phyloP scores from a whole-genome alignment of 2,888 invertebrate species.

The Eupithecia exiguata region DNA sequence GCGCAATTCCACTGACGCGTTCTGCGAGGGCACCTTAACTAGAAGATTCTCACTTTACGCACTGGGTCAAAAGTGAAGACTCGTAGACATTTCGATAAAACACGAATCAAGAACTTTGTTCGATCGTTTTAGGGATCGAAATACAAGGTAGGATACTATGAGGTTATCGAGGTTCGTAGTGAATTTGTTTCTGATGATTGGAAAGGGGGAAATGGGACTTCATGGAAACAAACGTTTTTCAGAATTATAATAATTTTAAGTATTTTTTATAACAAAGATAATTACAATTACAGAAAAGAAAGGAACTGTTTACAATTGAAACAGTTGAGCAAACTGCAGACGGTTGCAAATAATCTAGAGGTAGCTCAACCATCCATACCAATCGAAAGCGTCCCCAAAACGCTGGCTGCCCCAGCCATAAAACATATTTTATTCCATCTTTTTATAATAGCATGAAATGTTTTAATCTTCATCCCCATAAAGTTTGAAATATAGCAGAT shows the following conservation, averaged over 20 bases:
- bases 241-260: neutral
- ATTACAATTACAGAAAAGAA: neutral
- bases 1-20: too few species aligned
- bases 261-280: neutral
- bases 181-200: neutral
- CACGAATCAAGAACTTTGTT: slow-evolving; percentile 26
- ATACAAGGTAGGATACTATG: neutral
- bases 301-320: neutral
- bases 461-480: slow-evolving; percentile 22
- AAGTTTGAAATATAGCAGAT: slow-evolving; percentile 27
- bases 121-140: neutral
- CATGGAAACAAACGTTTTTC: neutral
- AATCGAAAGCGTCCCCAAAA: neutral
- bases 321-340: neutral
- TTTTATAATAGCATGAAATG: slow-evolving; percentile 11
- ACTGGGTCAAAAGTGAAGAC: slow-evolving; percentile 33
- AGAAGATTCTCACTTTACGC: slow-evolving; percentile 40
- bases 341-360: neutral
- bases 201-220: neutral
- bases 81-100: slow-evolving; percentile 31
- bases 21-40: too few species aligned
- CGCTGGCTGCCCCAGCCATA: neutral
- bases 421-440: neutral
- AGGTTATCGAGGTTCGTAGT: neutral
- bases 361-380: neutral